Percentiles rank a stretch among this genome's conserved stretches.
Evolutionary conservation across 2,113 vertebrate genomes (phyloP).

Genomic region (Sinocyclocheilus anshuiensis): DNA sequence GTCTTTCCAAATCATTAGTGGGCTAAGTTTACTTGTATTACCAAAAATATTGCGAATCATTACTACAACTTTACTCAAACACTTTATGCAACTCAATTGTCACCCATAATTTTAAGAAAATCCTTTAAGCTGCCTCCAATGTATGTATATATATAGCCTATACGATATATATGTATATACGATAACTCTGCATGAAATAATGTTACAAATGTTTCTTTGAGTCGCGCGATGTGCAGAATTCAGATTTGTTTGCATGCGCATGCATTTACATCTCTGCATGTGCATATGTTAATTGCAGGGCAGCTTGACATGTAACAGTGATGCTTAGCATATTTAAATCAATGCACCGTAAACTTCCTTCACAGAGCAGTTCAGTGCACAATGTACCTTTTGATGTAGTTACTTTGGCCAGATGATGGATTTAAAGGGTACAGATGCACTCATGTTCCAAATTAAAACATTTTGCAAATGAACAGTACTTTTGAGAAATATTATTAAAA

Average conservation of each 20-base stretch:
- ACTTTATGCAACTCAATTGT: not conserved
- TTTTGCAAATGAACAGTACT: not conserved
- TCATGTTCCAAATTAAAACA: not conserved
- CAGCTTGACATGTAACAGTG: not conserved
- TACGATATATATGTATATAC: no score
- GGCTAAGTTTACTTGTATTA: not conserved
- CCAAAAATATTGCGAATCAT: not conserved
- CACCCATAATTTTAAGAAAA: not conserved
- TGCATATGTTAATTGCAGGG: not conserved
- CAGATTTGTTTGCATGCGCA: not conserved
- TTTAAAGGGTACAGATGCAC: not conserved
- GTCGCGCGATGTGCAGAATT: not conserved
- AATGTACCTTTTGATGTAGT: not conserved
- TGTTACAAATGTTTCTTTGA: not conserved
- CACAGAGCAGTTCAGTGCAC: not conserved
- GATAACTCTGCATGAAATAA: not conserved
- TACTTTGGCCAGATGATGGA: not conserved
- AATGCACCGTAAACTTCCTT: not conserved
- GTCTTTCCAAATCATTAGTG: not conserved
- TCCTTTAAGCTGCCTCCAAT: not conserved
- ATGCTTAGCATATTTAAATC: constrained; percentile 5
- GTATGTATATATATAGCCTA: no score
- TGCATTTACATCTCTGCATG: not conserved
- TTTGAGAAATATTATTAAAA: not conserved
- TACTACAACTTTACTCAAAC: not conserved